These are phyloP conservation scores for Teleopsis dalmanni DNA, from an alignment of 1,140 invertebrate genomes.

Conservation along the genomic window DNA sequence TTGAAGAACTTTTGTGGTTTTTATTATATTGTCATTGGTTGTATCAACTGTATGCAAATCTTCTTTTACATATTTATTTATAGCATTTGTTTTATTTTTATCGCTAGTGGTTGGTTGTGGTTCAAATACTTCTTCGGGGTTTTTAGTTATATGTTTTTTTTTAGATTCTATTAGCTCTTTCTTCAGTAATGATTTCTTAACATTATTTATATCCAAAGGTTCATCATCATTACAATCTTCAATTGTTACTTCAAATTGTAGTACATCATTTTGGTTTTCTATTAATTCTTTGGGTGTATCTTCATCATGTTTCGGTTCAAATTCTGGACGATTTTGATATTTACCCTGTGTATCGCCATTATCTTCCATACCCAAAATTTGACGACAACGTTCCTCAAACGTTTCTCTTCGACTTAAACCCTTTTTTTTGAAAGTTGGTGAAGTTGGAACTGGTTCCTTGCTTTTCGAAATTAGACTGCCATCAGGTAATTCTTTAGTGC, in stretches of 20 bases:
- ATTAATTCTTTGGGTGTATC: background rate
- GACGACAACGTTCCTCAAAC: conserved; percentile 60
- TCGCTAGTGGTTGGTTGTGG: background rate
- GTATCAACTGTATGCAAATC: background rate
- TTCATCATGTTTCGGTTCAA: conserved; percentile 10
- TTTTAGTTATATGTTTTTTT: background rate
- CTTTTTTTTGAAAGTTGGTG: conserved; percentile 22
- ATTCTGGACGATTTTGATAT: conserved; percentile 6
- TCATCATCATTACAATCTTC: conserved; percentile 36
- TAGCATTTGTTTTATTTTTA: background rate
- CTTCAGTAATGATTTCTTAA: conserved; percentile 5
- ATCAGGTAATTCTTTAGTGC: conserved; percentile 27
- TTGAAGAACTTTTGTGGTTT: background rate
- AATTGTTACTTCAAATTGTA: conserved; percentile 32
- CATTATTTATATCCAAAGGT: conserved; percentile 13
- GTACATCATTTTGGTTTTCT: conserved; percentile 11
- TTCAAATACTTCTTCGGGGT: background rate
- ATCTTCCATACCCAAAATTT: conserved; percentile 54
- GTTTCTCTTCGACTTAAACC: conserved; percentile 51
- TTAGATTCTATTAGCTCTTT: background rate
- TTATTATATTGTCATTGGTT: background rate
- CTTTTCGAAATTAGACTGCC: conserved; percentile 30
- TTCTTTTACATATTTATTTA: background rate
- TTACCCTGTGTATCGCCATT: conserved; percentile 36
- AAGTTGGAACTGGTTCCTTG: conserved; percentile 20